phyloP scores from a whole-genome alignment of 2,113 vertebrate genomes.

The Bungarus multicinctus region DNA sequence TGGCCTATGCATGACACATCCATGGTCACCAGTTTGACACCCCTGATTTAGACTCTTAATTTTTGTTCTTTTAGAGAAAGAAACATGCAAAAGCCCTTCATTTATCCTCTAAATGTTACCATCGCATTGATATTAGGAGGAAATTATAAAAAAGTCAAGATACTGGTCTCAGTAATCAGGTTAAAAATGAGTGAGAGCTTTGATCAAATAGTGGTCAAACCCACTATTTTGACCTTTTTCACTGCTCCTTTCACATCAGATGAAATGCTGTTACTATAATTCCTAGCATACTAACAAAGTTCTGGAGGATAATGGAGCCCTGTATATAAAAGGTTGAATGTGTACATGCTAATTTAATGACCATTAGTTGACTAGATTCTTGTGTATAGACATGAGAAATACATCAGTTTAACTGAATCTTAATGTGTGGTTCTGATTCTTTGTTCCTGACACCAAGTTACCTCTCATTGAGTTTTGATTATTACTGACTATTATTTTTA shows the following conservation, averaged over 20 bases:
- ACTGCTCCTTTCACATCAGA: background rate
- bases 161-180: background rate
- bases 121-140: background rate
- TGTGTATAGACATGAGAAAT: background rate
- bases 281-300: background rate
- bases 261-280: background rate
- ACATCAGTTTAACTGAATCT: background rate
- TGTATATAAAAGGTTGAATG: background rate
- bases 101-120: background rate
- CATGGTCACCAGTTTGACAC: too few species aligned
- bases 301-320: background rate
- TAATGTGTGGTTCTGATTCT: background rate
- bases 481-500: background rate
- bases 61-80: background rate
- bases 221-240: background rate
- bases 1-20: too few species aligned
- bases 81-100: background rate
- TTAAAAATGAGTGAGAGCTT: background rate
- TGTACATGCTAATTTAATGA: background rate
- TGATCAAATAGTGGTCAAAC: background rate
- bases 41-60: background rate
- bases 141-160: background rate
- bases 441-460: background rate
- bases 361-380: background rate
- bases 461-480: background rate